These are phyloP conservation scores for Synergus gifuensis DNA, from an alignment of 2,888 invertebrate species.

Conservation along the genomic window DNA sequence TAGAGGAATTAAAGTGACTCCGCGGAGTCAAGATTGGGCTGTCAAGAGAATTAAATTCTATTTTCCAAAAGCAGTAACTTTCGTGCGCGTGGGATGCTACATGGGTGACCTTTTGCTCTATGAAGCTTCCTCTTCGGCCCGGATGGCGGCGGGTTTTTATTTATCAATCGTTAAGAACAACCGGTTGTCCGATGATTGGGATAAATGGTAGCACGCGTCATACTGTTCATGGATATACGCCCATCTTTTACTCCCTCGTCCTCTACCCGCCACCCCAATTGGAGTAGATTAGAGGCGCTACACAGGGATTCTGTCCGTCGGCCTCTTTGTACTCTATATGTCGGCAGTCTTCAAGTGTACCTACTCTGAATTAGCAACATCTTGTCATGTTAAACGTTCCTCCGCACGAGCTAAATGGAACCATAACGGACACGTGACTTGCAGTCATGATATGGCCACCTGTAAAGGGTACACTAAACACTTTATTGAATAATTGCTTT, in stretches of 20 bases:
- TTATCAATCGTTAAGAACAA: constrained; percentile 73
- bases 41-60: constrained; percentile 18
- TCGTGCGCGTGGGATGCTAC: constrained; percentile 36
- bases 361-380: constrained; percentile 75
- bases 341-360: constrained; percentile 64
- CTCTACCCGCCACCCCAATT: constrained; percentile 70
- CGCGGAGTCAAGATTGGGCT: background rate
- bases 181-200: constrained; percentile 73
- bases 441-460: constrained; percentile 20
- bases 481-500: constrained; percentile 25
- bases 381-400: constrained; percentile 73
- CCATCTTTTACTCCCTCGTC: constrained; percentile 60
- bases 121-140: constrained; percentile 68
- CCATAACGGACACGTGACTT: constrained; percentile 28
- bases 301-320: constrained; percentile 75
- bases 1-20: background rate
- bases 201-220: constrained; percentile 77
- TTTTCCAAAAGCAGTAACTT: constrained; percentile 29
- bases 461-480: background rate
- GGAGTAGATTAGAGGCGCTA: constrained; percentile 75
- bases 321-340: constrained; percentile 71
- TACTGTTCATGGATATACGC: constrained; percentile 65
- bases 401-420: constrained; percentile 30
- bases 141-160: constrained; percentile 73
- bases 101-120: constrained; percentile 56